Evolutionary conservation across 2,797 vertebrate species (phyloP).

Genomic region (Melanotaenia maccullochi): DNA sequence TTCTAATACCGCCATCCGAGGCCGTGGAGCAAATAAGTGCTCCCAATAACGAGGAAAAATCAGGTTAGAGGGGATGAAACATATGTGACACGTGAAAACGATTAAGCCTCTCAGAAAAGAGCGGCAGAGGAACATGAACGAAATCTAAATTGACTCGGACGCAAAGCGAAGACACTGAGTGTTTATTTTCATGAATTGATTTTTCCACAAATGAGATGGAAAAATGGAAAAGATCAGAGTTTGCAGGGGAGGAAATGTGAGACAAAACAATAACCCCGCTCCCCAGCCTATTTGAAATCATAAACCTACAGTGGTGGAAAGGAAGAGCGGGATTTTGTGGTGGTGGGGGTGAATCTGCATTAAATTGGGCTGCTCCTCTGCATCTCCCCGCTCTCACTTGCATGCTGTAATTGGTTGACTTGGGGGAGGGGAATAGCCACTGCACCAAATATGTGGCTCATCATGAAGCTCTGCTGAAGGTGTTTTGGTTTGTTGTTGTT

Average conservation of each 20-base stretch:
- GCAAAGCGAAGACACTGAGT: constrained; percentile 47
- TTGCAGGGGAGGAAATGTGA: constrained; percentile 67
- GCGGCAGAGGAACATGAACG: constrained; percentile 21
- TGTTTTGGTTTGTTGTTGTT: constrained; percentile 60
- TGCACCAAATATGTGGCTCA: constrained; percentile 63
- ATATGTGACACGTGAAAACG: constrained; percentile 73
- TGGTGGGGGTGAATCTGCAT: constrained; percentile 61
- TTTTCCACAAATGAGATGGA: constrained; percentile 79
- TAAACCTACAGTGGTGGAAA: constrained; percentile 55
- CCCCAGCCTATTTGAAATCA: constrained; percentile 66
- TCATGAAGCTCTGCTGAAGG: constrained; percentile 59
- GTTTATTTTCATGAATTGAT: constrained; percentile 77
- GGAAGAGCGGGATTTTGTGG: constrained; percentile 13
- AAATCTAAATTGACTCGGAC: constrained; percentile 69
- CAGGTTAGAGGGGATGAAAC: constrained; percentile 74
- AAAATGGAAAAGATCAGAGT: constrained; percentile 71
- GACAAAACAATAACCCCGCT: constrained; percentile 73
- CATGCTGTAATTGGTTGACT: constrained; percentile 70
- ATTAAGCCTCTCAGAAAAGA: constrained; percentile 63
- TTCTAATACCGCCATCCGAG: constrained; percentile 71
- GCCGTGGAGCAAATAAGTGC: constrained; percentile 70
- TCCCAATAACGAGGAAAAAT: constrained; percentile 77
- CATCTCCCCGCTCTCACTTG: constrained; percentile 28
- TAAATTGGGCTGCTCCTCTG: constrained; percentile 62
- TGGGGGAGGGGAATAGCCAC: constrained; percentile 43